Evolutionary conservation across 2,113 vertebrate genomes (phyloP).

Genomic region (Austrofundulus limnaeus): DNA sequence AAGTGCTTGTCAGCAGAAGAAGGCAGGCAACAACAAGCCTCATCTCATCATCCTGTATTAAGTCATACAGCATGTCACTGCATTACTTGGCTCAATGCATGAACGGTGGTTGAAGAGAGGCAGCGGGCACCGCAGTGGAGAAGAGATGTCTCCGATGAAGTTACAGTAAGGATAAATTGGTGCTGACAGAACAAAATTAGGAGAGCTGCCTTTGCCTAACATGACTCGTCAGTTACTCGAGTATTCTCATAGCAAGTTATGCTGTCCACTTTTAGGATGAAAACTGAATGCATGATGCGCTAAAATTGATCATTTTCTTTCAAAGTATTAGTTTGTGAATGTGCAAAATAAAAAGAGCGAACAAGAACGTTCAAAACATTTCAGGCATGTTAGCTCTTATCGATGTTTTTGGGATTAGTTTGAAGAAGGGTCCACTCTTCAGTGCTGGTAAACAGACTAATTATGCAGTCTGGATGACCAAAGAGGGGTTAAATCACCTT

Average conservation of each 20-base stretch:
- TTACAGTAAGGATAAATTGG: slow-evolving; percentile 59
- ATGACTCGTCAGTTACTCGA: slow-evolving; percentile 55
- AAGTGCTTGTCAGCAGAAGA: slow-evolving; percentile 51
- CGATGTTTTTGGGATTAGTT: too few species aligned
- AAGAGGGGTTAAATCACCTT: too few species aligned
- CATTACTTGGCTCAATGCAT: slow-evolving; percentile 34
- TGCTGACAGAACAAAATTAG: slow-evolving; percentile 75
- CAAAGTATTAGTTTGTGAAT: not conserved
- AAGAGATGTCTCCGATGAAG: slow-evolving; percentile 45
- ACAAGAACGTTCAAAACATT: not conserved
- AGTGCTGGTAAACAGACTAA: too few species aligned
- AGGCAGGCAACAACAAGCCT: slow-evolving; percentile 45
- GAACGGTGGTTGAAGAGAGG: slow-evolving; percentile 14
- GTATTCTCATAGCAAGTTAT: slow-evolving; percentile 34
- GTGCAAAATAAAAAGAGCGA: not conserved
- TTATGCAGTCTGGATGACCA: too few species aligned
- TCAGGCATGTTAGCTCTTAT: too few species aligned
- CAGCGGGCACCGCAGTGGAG: slow-evolving; percentile 20
- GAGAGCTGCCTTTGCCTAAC: slow-evolving; percentile 31
- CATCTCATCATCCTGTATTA: slow-evolving; percentile 55
- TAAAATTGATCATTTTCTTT: slow-evolving; percentile 1
- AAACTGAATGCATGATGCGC: slow-evolving; percentile 23
- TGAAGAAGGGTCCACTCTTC: too few species aligned
- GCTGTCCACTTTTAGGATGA: slow-evolving; percentile 22
- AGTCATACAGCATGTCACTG: slow-evolving; percentile 18